phyloP scores from a whole-genome alignment of 1,140 invertebrate species.

The Drosophila micromelanica region DNA sequence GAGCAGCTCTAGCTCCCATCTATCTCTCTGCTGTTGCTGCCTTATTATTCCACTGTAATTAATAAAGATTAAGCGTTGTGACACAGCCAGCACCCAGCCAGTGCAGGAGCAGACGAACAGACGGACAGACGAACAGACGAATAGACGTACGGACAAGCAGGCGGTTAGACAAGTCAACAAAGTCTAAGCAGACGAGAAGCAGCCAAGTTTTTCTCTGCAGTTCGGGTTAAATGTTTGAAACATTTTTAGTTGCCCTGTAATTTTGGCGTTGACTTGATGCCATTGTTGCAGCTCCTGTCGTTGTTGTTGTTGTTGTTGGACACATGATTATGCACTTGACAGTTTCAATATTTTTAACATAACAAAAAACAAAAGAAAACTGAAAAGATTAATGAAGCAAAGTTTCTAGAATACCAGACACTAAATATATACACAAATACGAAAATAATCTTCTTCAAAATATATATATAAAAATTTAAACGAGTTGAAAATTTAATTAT shows the following conservation, averaged over 20 bases:
- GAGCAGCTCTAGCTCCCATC: conserved; percentile 32
- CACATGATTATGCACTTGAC: conserved; percentile 70
- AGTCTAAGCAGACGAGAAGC: conserved; percentile 6
- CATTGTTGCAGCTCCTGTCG: conserved; percentile 5
- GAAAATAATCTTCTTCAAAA: neutral
- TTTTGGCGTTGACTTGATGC: conserved; percentile 38
- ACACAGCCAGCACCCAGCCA: conserved; percentile 55
- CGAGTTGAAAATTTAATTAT: conserved; percentile 5
- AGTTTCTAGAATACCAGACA: conserved; percentile 22
- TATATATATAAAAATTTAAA: neutral
- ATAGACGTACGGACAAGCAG: neutral
- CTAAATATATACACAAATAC: conserved; percentile 5
- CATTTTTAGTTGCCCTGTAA: conserved; percentile 65
- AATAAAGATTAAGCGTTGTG: conserved; percentile 81
- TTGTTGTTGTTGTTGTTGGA: conserved; percentile 14
- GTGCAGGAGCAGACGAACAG: neutral
- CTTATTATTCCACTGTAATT: conserved; percentile 82
- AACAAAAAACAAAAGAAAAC: conserved; percentile 49
- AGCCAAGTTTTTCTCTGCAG: conserved; percentile 32
- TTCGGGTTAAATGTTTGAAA: conserved; percentile 40
- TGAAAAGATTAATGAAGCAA: conserved; percentile 63
- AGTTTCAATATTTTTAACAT: conserved; percentile 73
- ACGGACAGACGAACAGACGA: neutral
- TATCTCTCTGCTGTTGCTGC: conserved; percentile 38
- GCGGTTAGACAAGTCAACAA: neutral